Percentiles rank a stretch among this genome's conserved stretches.
These are phyloP conservation scores for Apis mellifera DNA, from an alignment of 1,140 invertebrate genomes.

Conservation along the genomic window Amel_HAv3.1 CM009935.2:13317501-13318000, in stretches of 20 bases:
- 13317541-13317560: conserved; percentile 19
- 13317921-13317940: not conserved
- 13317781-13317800: conserved; percentile 33
- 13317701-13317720: conserved; percentile 6
- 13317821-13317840: conserved; percentile 41
- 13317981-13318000: too few species aligned
- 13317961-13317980: too few species aligned
- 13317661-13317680: conserved; percentile 43
- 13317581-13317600: not conserved
- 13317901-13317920: too few species aligned
- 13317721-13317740: conserved; percentile 18
- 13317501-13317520: not conserved
- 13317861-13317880: not conserved
- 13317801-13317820: not conserved
- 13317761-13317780: not conserved
- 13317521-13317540: not conserved
- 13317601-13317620: not conserved
- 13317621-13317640: conserved; percentile 39
- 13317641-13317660: conserved; percentile 51
- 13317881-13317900: not conserved
- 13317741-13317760: conserved; percentile 28
- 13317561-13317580: conserved; percentile 35
- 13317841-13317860: not conserved
- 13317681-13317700: not conserved
- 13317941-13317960: not conserved